These are phyloP conservation scores for Carpatolechia fugitivella DNA, from an alignment of 2,888 invertebrate species.

Conservation along the genomic window DNA sequence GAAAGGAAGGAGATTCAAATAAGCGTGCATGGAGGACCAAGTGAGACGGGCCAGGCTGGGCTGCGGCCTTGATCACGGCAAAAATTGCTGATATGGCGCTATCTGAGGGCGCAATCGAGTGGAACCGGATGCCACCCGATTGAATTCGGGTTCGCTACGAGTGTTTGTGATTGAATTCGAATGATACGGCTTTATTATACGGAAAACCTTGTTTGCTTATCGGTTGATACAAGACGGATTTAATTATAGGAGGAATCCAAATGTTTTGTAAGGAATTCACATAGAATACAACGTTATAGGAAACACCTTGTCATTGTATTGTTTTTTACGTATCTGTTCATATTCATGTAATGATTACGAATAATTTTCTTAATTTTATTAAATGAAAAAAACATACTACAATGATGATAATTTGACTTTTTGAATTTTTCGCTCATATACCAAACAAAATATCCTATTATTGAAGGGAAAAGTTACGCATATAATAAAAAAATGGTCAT, in stretches of 20 bases:
- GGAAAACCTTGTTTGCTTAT: constrained; percentile 11
- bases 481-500: too few relatives aligned
- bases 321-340: too few relatives aligned
- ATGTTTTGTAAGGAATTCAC: neutral
- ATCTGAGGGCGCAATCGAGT: constrained; percentile 54
- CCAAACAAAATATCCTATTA: too few relatives aligned
- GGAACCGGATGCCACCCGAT: constrained; percentile 57
- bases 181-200: constrained; percentile 12
- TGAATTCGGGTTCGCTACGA: constrained; percentile 46
- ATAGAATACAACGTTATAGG: neutral
- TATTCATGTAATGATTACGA: too few relatives aligned
- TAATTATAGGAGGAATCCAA: neutral
- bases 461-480: too few relatives aligned
- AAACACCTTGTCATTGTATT: too few relatives aligned
- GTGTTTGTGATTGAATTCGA: constrained; percentile 37
- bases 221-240: neutral
- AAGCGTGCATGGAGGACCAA: constrained; percentile 69
- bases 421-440: too few relatives aligned
- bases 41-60: constrained; percentile 44
- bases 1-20: constrained; percentile 70
- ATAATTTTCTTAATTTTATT: too few relatives aligned
- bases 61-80: constrained; percentile 50
- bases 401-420: too few relatives aligned
- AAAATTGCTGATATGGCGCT: constrained; percentile 60
- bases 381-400: too few relatives aligned